Conservation (phyloP, 2,888 invertebrate genomes). For the Anagyrus pseudococci region DNA sequence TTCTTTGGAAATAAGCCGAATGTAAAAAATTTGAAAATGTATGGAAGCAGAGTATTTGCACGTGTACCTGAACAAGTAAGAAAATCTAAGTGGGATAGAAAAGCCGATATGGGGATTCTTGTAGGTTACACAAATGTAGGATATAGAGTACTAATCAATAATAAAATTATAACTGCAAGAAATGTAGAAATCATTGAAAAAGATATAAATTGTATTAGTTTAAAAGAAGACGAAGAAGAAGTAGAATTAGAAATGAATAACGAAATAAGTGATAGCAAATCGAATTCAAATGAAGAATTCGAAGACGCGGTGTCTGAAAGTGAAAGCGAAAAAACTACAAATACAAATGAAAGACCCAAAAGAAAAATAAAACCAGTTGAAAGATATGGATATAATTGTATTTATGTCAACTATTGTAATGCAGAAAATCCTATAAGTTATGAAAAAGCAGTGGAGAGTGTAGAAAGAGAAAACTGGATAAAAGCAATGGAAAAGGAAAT, state of each 20-base stretch:
- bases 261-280: neutral
- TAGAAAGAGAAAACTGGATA: neutral
- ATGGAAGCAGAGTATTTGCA: constrained; percentile 29
- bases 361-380: neutral
- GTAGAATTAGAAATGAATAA: constrained; percentile 15
- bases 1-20: constrained; percentile 28
- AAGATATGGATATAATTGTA: neutral
- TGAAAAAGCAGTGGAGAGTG: no score
- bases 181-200: constrained; percentile 31
- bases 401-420: neutral
- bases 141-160: constrained; percentile 28
- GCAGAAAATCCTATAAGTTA: no score
- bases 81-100: constrained; percentile 23
- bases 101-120: constrained; percentile 27
- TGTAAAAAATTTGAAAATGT: constrained; percentile 24
- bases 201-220: constrained; percentile 21
- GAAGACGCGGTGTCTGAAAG: no score
- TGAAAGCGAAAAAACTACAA: neutral
- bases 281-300: neutral
- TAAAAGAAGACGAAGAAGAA: no score
- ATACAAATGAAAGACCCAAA: neutral
- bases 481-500: neutral
- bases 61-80: constrained; percentile 10
- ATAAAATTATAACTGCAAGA: constrained; percentile 28
- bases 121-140: constrained; percentile 28